Evolutionary conservation across 2,888 invertebrate species (phyloP).

Genomic region (Tipula vernalis): DNA sequence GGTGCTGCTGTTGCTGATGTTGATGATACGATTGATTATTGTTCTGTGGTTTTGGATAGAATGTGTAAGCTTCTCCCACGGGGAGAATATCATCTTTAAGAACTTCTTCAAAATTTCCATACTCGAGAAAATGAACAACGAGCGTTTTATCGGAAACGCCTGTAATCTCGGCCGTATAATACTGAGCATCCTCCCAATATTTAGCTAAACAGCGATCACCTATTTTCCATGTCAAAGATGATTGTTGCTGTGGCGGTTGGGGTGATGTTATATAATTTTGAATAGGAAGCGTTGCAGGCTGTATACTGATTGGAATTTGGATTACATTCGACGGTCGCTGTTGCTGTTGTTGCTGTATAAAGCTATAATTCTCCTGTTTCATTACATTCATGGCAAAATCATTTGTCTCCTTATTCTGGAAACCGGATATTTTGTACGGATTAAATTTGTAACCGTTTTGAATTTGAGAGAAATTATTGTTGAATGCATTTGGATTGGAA

Average conservation of each 20-base stretch:
- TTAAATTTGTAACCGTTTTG: conserved; percentile 32
- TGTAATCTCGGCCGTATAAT: conserved; percentile 71
- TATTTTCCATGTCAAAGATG: conserved; percentile 36
- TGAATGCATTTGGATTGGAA: not conserved
- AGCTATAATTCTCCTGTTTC: conserved; percentile 20
- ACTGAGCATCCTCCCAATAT: conserved; percentile 88
- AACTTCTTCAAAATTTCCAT: conserved; percentile 84
- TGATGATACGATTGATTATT: not conserved
- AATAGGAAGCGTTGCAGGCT: not conserved
- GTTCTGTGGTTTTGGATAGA: not conserved
- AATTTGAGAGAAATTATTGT: conserved; percentile 16
- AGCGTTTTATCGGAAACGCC: conserved; percentile 72
- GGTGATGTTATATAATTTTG: not conserved
- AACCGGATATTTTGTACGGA: conserved; percentile 35
- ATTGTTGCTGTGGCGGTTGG: conserved; percentile 12
- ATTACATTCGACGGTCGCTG: conserved; percentile 22
- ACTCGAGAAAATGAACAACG: conserved; percentile 75
- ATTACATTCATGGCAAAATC: conserved; percentile 34
- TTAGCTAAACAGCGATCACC: conserved; percentile 80
- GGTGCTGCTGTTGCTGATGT: conserved; percentile 16
- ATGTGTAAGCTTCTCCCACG: conserved; percentile 30
- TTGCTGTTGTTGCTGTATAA: conserved; percentile 18
- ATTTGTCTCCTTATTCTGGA: conserved; percentile 35
- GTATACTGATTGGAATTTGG: not conserved
- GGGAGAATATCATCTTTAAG: conserved; percentile 71